phyloP scores from a whole-genome alignment of 2,888 invertebrate species.

The Diaperis boleti region DNA sequence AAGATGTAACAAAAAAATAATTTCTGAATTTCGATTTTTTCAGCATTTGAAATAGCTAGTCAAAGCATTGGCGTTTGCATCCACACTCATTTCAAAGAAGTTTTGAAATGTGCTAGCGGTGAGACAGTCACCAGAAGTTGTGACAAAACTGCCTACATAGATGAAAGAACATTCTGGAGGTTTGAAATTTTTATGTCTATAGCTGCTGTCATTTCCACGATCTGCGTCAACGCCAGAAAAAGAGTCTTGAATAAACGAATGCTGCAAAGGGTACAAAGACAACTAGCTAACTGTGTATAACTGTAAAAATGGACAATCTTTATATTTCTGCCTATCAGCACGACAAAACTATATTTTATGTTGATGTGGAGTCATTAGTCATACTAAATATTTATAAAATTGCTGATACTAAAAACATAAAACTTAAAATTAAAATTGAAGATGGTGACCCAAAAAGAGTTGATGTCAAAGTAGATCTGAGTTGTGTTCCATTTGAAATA shows the following conservation, averaged over 20 bases:
- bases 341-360: conserved; percentile 38
- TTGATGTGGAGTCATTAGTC: conserved; percentile 51
- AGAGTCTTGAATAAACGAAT: conserved; percentile 76
- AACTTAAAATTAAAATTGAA: conserved; percentile 44
- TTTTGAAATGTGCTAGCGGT: conserved; percentile 83
- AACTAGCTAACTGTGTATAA: conserved; percentile 75
- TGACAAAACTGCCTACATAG: conserved; percentile 85
- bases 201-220: conserved; percentile 74
- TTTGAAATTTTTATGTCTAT: conserved; percentile 81
- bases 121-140: conserved; percentile 88
- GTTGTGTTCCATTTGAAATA: conserved; percentile 61
- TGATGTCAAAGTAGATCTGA: conserved; percentile 60
- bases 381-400: conserved; percentile 50
- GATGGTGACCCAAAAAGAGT: conserved; percentile 45
- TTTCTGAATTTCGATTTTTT: conserved; percentile 53
- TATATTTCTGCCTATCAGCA: conserved; percentile 45
- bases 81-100: conserved; percentile 86
- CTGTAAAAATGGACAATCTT: conserved; percentile 31
- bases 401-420: conserved; percentile 41
- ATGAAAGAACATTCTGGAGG: conserved; percentile 86
- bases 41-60: conserved; percentile 85
- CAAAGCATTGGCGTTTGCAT: conserved; percentile 86
- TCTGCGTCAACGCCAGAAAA: conserved; percentile 75
- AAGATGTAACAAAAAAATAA: no score
- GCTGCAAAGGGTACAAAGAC: conserved; percentile 77